Base-by-base conservation (phyloP, 2,888 invertebrate species). In the Listrodromus nycthemerus region DNA sequence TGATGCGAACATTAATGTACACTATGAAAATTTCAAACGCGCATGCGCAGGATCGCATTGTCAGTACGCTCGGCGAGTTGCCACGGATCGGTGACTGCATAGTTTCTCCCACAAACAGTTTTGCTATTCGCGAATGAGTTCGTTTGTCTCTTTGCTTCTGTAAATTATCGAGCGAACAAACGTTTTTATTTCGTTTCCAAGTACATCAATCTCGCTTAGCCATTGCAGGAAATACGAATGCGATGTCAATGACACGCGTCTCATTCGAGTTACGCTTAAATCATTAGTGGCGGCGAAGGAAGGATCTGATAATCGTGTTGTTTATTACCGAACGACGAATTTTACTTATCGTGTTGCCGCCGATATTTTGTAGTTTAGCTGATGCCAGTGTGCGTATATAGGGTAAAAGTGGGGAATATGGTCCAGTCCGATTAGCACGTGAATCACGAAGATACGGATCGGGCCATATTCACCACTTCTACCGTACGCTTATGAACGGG, bases 281-380 rank as follows among this genome's bases (percentile, higher is more conserved):
- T 24, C 24, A 61, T 61, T 61, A 16, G 5, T 13, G 37, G 27
- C 3, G n/a, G n/a, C 1, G n/a, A 8, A 37, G 37, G 19, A 21
- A 74, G 37, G 41, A 65, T n/a, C 55, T 30, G 48, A 61, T 74
- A 58, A 33, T 74, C 63, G 63, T 21, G 33, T 48, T 74, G 63
- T 74, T 74, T 63, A 74, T 74, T 37, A 50, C 13, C 48, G 13
- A 30, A 24, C 58, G 48, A 74, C 74, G 41, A 61, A 63, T 74
- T 74, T 50, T 21, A 52, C 24, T 13, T 0, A 19, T 19, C 3
- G 37, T 19, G 6, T 41, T n/a, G 10, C 52, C 21, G 10, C 6
- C 27, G n/a, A 6, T 61, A 73, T 61, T 41, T 21, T 24, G 21
- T 27, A 41, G 7, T 58, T 37, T 45, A 45, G 19, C 21, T n/a